Evolutionary conservation across 2,113 vertebrate genomes (phyloP).

Genomic region (Hirundichthys speculiger): DNA sequence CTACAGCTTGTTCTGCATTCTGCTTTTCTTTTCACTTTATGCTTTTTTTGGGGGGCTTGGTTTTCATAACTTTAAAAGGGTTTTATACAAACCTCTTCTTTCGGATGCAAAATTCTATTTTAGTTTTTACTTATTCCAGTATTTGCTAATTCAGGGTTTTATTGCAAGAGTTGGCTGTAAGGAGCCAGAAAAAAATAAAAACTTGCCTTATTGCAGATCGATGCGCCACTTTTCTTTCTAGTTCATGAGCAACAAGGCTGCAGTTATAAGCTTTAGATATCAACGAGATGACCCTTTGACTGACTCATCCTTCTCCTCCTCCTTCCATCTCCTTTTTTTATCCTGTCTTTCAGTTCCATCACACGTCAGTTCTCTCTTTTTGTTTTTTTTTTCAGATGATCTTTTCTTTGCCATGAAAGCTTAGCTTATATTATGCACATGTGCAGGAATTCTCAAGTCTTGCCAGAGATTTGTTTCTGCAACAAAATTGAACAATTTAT

Average conservation of each 20-base stretch:
- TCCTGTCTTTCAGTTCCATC: too few species aligned
- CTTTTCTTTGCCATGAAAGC: too few species aligned
- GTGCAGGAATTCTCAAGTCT: too few species aligned
- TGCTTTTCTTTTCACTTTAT: background rate
- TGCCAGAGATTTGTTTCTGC: slow-evolving; percentile 1
- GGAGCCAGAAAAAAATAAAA: background rate
- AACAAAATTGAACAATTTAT: slow-evolving; percentile 43
- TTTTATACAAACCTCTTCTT: background rate
- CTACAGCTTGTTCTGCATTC: background rate
- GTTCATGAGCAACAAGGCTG: background rate
- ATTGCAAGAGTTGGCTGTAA: background rate
- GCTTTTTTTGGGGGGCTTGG: background rate
- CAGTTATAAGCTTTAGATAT: background rate
- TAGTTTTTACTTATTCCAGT: slow-evolving; percentile 16
- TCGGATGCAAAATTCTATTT: too few species aligned
- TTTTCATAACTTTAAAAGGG: slow-evolving; percentile 10
- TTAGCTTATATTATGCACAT: too few species aligned
- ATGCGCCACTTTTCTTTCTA: background rate
- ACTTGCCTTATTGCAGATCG: background rate
- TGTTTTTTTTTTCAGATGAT: too few species aligned
- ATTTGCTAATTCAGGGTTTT: background rate
- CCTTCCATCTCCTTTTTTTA: background rate
- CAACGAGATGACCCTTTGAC: background rate
- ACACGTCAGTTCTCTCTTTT: too few species aligned
- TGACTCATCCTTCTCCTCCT: background rate